Evolutionary conservation across 2,888 invertebrate genomes (phyloP).

Genomic region (Phlogophora meticulosa): DNA sequence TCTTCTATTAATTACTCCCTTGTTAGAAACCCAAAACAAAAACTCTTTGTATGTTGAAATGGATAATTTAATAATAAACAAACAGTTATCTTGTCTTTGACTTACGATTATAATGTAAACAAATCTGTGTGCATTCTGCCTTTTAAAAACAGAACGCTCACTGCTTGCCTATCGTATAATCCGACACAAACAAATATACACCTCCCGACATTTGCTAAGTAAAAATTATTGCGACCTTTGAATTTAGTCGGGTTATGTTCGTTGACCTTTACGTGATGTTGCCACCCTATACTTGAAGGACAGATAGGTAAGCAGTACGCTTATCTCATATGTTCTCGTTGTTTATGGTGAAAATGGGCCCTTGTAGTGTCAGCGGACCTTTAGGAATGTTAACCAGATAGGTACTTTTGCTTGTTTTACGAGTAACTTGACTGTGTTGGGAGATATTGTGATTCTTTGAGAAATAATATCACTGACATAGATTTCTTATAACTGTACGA

Average conservation of each 20-base stretch:
- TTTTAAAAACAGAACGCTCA: conserved; percentile 62
- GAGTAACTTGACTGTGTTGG: conserved; percentile 2
- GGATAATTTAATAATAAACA: conserved; percentile 61
- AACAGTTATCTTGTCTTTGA: conserved; percentile 57
- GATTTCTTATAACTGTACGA: not conserved
- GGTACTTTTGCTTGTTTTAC: conserved; percentile 25
- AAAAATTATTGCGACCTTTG: conserved; percentile 43
- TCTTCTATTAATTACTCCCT: no score
- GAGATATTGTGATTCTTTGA: conserved; percentile 1
- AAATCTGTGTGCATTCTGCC: conserved; percentile 63
- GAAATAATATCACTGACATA: not conserved
- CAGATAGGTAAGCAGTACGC: conserved; percentile 62
- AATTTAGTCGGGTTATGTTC: conserved; percentile 73
- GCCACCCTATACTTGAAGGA: conserved; percentile 56
- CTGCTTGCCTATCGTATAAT: conserved; percentile 70
- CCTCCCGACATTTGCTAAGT: not conserved
- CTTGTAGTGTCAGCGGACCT: conserved; percentile 27
- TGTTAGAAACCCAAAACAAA: no score
- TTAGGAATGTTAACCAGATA: conserved; percentile 46
- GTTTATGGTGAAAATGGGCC: conserved; percentile 43
- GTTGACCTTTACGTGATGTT: conserved; percentile 76
- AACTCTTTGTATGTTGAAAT: no score
- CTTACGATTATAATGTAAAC: conserved; percentile 60
- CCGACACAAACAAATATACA: conserved; percentile 63
- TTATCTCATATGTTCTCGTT: conserved; percentile 50